Percentiles rank a stretch among this genome's conserved stretches.
Conservation (phyloP, 2,797 vertebrate genomes). For the Jordanella pulchra region DNA sequence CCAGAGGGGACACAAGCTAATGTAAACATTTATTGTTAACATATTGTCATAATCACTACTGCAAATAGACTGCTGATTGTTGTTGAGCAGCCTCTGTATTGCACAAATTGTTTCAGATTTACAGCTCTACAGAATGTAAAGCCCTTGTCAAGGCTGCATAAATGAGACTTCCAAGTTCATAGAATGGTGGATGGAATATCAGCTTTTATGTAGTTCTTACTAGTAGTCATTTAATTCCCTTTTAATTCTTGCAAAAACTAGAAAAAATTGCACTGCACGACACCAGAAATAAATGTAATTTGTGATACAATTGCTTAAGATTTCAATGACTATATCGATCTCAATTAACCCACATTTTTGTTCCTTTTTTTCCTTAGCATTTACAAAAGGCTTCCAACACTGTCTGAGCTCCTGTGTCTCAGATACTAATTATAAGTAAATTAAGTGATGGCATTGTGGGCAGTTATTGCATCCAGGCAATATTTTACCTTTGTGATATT, state of each 20-base stretch:
- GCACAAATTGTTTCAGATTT: not conserved
- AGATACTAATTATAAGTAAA: no score
- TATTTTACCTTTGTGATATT: no score
- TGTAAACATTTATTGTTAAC: conserved; percentile 12
- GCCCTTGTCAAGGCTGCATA: not conserved
- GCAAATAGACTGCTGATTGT: conserved; percentile 8
- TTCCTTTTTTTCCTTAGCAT: not conserved
- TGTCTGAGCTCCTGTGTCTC: not conserved
- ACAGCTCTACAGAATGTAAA: not conserved
- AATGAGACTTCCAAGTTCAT: not conserved
- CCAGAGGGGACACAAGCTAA: not conserved
- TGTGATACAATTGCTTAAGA: not conserved
- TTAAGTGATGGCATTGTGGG: no score
- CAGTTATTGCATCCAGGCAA: no score
- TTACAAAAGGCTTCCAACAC: not conserved
- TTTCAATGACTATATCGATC: not conserved
- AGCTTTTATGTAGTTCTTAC: not conserved
- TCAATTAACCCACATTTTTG: not conserved
- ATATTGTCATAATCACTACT: conserved; percentile 9
- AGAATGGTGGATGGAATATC: not conserved
- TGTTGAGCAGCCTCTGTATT: conserved; percentile 1
- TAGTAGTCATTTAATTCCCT: not conserved
- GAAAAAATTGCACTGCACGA: not conserved
- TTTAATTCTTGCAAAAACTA: not conserved
- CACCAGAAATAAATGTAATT: not conserved